Conservation (phyloP, 2,888 invertebrate species). For the Oasisia sp. region DNA sequence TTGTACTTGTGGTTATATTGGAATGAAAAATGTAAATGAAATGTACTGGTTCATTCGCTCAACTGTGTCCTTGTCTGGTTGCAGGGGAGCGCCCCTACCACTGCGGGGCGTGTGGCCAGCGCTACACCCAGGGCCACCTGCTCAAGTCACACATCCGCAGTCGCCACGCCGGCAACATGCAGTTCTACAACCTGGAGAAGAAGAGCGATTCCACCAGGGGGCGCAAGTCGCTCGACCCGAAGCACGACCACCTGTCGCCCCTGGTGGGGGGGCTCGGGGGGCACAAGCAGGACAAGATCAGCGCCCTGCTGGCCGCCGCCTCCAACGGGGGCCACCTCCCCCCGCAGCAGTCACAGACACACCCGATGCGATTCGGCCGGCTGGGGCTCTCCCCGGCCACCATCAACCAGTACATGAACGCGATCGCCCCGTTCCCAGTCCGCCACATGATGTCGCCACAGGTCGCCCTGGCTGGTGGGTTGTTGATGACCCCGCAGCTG, state of each 20-base stretch:
- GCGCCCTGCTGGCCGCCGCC: conserved; percentile 36
- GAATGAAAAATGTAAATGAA: too few relatives aligned
- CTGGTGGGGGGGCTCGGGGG: background rate
- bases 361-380: background rate
- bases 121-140: conserved; percentile 65
- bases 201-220: conserved; percentile 49
- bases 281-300: conserved; percentile 42
- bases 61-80: conserved; percentile 18
- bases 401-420: conserved; percentile 35
- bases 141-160: conserved; percentile 65
- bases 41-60: background rate
- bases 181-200: conserved; percentile 64
- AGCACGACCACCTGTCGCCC: conserved; percentile 29
- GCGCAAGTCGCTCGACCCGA: conserved; percentile 41
- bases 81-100: conserved; percentile 64
- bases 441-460: conserved; percentile 37
- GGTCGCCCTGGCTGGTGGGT: conserved; percentile 29
- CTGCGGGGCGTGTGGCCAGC: conserved; percentile 65
- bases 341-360: background rate
- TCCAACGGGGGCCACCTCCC: conserved; percentile 21
- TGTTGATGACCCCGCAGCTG: conserved; percentile 32
- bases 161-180: conserved; percentile 65
- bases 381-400: background rate
- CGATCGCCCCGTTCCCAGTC: conserved; percentile 27
- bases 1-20: background rate